Conservation (phyloP, 1,140 invertebrate genomes). For the Zophobas atratus region DNA sequence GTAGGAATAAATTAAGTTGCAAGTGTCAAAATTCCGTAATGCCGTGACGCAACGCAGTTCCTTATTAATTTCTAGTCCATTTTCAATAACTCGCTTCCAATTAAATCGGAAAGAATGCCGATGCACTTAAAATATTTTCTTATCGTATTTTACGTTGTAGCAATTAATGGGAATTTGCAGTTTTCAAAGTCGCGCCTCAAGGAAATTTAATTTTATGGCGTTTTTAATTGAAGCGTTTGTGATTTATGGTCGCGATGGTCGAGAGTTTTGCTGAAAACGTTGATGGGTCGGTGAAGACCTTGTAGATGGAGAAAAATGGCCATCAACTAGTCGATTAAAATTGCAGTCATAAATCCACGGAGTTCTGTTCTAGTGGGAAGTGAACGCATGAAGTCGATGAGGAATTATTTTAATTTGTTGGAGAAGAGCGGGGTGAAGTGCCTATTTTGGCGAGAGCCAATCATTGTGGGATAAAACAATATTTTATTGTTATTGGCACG, state of each 20-base stretch:
- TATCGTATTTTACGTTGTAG: neutral
- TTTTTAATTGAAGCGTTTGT: conserved; percentile 10
- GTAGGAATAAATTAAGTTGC: too few species aligned
- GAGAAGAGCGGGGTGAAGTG: neutral
- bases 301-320: neutral
- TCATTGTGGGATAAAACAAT: conserved; percentile 20
- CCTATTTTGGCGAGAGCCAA: conserved; percentile 10
- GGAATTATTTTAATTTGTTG: too few species aligned
- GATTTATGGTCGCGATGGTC: conserved; percentile 1
- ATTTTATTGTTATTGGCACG: conserved; percentile 8
- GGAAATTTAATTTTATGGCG: neutral
- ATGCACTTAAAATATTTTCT: conserved; percentile 1
- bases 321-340: conserved; percentile 4
- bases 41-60: too few species aligned
- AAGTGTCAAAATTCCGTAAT: too few species aligned
- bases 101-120: neutral
- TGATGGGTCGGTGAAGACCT: neutral
- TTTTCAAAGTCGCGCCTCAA: neutral
- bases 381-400: too few species aligned
- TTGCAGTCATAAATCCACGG: conserved; percentile 3
- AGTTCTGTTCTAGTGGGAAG: neutral
- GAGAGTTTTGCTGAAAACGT: neutral
- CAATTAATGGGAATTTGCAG: conserved; percentile 2
- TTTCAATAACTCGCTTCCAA: neutral
- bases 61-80: too few species aligned